phyloP scores from a whole-genome alignment of 2,888 invertebrate genomes.

The Hypolimnas misippus region DNA sequence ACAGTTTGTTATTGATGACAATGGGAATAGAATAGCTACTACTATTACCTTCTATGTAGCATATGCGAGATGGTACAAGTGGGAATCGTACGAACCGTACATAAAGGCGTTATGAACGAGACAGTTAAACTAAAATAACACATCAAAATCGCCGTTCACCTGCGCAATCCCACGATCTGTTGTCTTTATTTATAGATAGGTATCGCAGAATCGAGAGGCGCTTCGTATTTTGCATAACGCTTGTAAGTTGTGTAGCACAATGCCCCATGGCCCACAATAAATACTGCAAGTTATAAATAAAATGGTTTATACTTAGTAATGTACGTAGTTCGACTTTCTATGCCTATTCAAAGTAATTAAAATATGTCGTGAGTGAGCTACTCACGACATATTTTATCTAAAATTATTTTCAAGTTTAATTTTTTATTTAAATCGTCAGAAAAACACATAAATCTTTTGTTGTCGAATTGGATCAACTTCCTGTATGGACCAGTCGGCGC shows the following conservation, averaged over 20 bases:
- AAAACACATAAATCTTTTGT: slow-evolving; percentile 79
- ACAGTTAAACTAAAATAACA: slow-evolving; percentile 66
- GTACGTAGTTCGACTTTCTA: neutral
- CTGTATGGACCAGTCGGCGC: slow-evolving; percentile 74
- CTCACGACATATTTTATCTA: slow-evolving; percentile 28
- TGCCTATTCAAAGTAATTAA: slow-evolving; percentile 6
- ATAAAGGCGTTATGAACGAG: slow-evolving; percentile 51
- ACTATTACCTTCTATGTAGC: slow-evolving; percentile 5
- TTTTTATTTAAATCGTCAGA: slow-evolving; percentile 60
- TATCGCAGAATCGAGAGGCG: slow-evolving; percentile 77
- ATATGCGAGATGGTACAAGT: slow-evolving; percentile 2
- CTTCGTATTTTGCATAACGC: slow-evolving; percentile 79
- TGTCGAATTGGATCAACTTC: slow-evolving; percentile 77
- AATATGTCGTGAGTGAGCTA: too few relatives aligned
- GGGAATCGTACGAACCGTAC: slow-evolving; percentile 9
- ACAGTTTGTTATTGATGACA: slow-evolving; percentile 61
- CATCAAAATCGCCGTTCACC: slow-evolving; percentile 74
- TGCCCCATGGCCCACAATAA: slow-evolving; percentile 47
- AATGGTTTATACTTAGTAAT: slow-evolving; percentile 5
- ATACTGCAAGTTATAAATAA: slow-evolving; percentile 22
- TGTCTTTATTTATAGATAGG: slow-evolving; percentile 74
- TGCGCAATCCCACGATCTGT: slow-evolving; percentile 72
- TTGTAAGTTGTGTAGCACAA: slow-evolving; percentile 71
- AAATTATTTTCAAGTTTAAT: slow-evolving; percentile 44
- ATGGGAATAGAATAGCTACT: slow-evolving; percentile 41